Conservation (phyloP, 2,797 vertebrate species). For the Catamblyrhynchus diadema region DNA sequence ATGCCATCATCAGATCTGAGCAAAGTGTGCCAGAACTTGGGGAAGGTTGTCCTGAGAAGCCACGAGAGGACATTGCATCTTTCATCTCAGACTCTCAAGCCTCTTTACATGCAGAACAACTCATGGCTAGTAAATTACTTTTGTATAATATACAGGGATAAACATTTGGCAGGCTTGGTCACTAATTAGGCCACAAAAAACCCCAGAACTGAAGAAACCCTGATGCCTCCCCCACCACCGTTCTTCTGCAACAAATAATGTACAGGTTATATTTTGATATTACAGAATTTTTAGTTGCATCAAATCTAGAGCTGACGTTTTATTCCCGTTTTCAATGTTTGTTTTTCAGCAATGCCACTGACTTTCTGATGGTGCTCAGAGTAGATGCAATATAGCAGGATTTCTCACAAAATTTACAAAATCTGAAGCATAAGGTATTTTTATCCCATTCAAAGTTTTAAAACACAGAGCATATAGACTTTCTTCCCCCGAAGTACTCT, state of each 20-base stretch:
- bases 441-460: slow-evolving; percentile 44
- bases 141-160: not conserved
- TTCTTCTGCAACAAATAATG: not conserved
- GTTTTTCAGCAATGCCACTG: slow-evolving; percentile 15
- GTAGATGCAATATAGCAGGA: not conserved
- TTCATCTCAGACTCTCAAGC: not conserved
- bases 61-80: not conserved
- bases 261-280: not conserved
- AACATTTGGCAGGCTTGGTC: not conserved
- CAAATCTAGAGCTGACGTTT: not conserved
- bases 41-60: not conserved
- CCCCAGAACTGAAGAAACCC: not conserved
- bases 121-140: not conserved
- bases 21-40: not conserved
- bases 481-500: slow-evolving; percentile 37
- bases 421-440: slow-evolving; percentile 9
- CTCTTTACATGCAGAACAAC: not conserved
- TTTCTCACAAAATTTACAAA: slow-evolving; percentile 6
- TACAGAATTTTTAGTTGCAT: not conserved
- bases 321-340: not conserved
- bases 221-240: not conserved
- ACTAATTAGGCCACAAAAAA: not conserved
- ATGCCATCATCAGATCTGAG: not conserved
- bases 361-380: not conserved
- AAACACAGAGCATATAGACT: not conserved